phyloP scores from a whole-genome alignment of 2,888 invertebrate species.

The Ariolimax columbianus region DNA sequence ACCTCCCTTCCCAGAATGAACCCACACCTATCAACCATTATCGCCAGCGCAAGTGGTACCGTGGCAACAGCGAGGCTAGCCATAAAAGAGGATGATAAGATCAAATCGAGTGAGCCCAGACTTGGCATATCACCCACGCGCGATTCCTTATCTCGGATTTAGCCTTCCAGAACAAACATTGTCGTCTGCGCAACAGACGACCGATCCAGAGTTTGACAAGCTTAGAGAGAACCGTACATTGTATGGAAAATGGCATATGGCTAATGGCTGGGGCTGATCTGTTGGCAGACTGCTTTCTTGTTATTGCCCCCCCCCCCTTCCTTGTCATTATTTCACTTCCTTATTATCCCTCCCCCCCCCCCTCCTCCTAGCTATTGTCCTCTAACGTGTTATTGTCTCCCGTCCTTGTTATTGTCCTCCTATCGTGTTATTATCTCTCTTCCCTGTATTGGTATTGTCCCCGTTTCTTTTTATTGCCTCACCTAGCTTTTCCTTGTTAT shows the following conservation, averaged over 20 bases:
- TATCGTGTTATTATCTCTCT: too few species aligned
- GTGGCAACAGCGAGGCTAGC: not conserved
- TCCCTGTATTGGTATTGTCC: too few species aligned
- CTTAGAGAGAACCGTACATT: not conserved
- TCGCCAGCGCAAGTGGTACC: not conserved
- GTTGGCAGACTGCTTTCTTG: too few species aligned
- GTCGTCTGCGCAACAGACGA: conserved; percentile 9
- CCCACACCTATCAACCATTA: not conserved
- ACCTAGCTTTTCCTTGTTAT: too few species aligned
- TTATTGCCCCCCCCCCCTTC: too few species aligned
- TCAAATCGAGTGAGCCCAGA: conserved; percentile 1
- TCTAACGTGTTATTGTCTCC: too few species aligned
- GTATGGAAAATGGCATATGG: not conserved
- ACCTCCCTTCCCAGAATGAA: too few species aligned
- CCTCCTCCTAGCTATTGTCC: too few species aligned
- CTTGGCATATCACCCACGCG: conserved; percentile 5
- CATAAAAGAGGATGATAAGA: conserved; percentile 1
- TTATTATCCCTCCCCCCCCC: too few species aligned
- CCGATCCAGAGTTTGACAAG: not conserved
- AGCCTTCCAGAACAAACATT: conserved; percentile 20
- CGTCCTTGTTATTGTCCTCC: too few species aligned
- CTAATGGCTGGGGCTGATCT: not conserved
- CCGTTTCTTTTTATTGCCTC: too few species aligned
- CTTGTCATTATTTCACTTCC: too few species aligned
- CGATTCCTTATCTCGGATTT: conserved; percentile 28